Evolutionary conservation across 2,888 invertebrate genomes (phyloP), one percentile per base, ranked within the genome.

Genomic region (Phyllotreta striolata): DNA sequence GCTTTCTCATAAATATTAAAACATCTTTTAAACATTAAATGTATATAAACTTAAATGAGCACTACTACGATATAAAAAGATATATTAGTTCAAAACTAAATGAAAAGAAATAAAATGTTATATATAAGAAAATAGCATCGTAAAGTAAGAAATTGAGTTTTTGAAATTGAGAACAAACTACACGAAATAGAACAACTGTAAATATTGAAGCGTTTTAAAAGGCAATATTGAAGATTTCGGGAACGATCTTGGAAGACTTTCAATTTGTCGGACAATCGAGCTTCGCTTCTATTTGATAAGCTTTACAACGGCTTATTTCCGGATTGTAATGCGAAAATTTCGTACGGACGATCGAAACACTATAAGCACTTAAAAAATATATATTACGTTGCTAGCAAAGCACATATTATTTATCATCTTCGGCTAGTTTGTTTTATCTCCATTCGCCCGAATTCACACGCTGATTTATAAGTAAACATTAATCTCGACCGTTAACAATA

Each of bases 191-290:
- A 13, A 24, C 47, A 47, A 47, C 47, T 47, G 47, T 47, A 47
- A 47, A 47, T 47, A 47, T 47, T 47, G 13, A 14, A 13, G 12
- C 14, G 12, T 44, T 47, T 47, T 47, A 47, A 47, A 47, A 9
- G 14, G 6, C 47, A 47, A 47, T 47, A 47, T 24, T 9, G 5
- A 14, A 34, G 47, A 47, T 47, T 47, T 47, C 6, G 13, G 9
- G 47, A 14, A 47, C 47, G 34, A 34, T 13, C 47, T 47, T 47
- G n/a, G 14, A 47, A 47, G 47, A 12, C 24, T 47, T 47, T 47
- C 47, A 47, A 47, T 47, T 47, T 47, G 47, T n/a, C 47, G 47
- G 47, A 47, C 47, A 47, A 47, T 47, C 24, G 24, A 47, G 24
- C 24, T 9, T n/a, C 13, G 47, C 24, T 34, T 47, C 47, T 14